Base-by-base conservation (phyloP, 30 jellyfish, hydroid and myxozoan genomes). In the Aurelia sp. region DNA sequence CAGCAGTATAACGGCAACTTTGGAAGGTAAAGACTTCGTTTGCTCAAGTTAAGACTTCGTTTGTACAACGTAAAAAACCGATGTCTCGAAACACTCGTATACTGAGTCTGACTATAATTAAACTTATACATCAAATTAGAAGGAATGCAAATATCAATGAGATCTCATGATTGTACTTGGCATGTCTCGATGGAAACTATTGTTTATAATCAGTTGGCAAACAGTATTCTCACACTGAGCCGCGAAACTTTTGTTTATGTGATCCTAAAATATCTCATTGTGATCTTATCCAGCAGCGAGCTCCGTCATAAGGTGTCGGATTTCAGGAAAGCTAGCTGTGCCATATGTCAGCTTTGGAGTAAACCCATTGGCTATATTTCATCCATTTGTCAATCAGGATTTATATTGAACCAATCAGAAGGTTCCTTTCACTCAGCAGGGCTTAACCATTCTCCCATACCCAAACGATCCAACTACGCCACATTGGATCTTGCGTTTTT, bases 261-360 rank as follows among this genome's bases (percentile, higher is more conserved):
- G 84, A 62, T 81, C 91, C 73, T 44, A 82, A 82, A 82, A 82
- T 82, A 82, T 70, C 91, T 23, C 74, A 74, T 70, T 31, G 65
- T 64, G 79, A 82, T 53, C 65, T 17, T 80, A 27, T 65, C 90
- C 20, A 17, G 66, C 91, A 50, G 91, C 15, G 91, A 57, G 16
- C 30, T 82, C 85, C 79, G 19, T 57, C 30, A 35, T 64, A 27
- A 57, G 33, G 85, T 82, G 55, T 82, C 91, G 57, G 23, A 67
- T 71, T 82, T 35, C 91, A 82, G 91, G 85, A 82, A 82, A 41
- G 75, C 60, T 18, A 33, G 76, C 70, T 60, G 78, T 27, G 69
- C 23, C 91, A 19, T 31, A 68, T 82, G 91, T 70, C 85, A 70
- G 85, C 48, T 6, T n/a, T 19, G 58, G 3, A 10, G 78, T 17